Evolutionary conservation across 2,888 invertebrate genomes (phyloP).

Genomic region (Drosophila imparisetae): DNA sequence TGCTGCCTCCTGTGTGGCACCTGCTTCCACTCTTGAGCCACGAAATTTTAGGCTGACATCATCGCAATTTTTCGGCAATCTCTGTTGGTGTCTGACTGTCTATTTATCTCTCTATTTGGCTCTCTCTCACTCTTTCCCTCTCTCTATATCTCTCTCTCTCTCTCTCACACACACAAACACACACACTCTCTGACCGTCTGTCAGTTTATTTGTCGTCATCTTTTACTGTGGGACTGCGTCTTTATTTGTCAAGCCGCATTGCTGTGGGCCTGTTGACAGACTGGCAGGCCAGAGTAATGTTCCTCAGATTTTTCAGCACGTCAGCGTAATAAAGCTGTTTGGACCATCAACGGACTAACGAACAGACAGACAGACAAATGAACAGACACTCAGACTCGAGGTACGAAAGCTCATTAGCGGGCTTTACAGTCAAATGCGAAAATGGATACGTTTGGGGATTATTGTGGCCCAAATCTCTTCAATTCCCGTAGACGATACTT

Average conservation of each 20-base stretch:
- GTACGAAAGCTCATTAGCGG: slow-evolving; percentile 63
- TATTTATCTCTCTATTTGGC: background rate
- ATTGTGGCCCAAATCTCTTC: slow-evolving; percentile 2
- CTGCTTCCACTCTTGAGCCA: slow-evolving; percentile 14
- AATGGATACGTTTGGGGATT: slow-evolving; percentile 24
- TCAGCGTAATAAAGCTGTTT: slow-evolving; percentile 77
- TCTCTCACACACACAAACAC: background rate
- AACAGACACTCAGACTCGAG: slow-evolving; percentile 18
- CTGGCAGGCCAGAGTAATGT: slow-evolving; percentile 69
- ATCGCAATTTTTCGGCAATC: slow-evolving; percentile 56
- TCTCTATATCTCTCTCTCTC: background rate
- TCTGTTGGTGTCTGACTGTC: slow-evolving; percentile 27
- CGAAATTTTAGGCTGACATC: slow-evolving; percentile 50
- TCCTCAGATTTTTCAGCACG: slow-evolving; percentile 67
- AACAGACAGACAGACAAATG: slow-evolving; percentile 4
- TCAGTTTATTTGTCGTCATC: slow-evolving; percentile 31
- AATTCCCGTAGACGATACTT: slow-evolving; percentile 6
- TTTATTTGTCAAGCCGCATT: slow-evolving; percentile 59
- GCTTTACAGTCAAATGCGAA: slow-evolving; percentile 36
- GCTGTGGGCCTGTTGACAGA: slow-evolving; percentile 56
- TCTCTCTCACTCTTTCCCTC: too few relatives aligned
- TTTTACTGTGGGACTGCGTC: slow-evolving; percentile 31
- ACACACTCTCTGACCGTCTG: slow-evolving; percentile 3
- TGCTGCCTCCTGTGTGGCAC: slow-evolving; percentile 19
- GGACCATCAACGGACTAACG: slow-evolving; percentile 29